Evolutionary conservation across 2,113 vertebrate species (phyloP).

Genomic region (Hydrochoerus hydrochaeris): DNA sequence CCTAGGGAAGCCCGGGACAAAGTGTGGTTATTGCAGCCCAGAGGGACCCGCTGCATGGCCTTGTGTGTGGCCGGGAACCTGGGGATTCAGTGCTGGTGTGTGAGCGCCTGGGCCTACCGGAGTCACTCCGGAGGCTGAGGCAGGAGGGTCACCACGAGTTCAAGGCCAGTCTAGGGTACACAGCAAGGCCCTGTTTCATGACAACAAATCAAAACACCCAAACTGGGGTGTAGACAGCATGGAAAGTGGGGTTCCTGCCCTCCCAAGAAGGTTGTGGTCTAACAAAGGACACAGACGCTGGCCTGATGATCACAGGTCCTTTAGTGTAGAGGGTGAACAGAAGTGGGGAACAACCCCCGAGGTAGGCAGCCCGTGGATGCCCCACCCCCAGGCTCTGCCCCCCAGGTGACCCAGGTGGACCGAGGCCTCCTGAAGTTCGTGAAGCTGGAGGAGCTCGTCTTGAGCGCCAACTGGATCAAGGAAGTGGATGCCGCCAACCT

Average conservation of each 20-base stretch:
- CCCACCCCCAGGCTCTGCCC: not conserved
- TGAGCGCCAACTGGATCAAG: constrained; percentile 90
- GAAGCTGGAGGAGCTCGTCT: constrained; percentile 89
- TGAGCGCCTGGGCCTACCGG: not conserved
- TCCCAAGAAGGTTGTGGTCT: not conserved
- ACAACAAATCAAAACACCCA: not conserved
- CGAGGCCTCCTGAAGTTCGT: constrained; percentile 87
- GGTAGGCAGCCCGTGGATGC: rapidly evolving
- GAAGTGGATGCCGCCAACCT: constrained; percentile 85
- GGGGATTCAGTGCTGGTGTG: not conserved
- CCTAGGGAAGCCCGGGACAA: not conserved
- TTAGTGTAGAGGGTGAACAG: not conserved
- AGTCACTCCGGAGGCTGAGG: not conserved
- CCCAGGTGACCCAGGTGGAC: constrained; percentile 89
- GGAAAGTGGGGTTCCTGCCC: not conserved
- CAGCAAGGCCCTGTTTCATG: not conserved
- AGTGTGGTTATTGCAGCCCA: not conserved
- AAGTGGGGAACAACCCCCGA: rapidly evolving
- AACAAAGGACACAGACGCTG: not conserved
- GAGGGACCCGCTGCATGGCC: not conserved
- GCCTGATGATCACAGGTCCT: too few species aligned
- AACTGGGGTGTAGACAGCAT: not conserved
- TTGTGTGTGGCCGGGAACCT: not conserved
- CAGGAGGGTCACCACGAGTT: not conserved
- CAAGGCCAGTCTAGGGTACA: not conserved